Conservation (phyloP, 2,797 vertebrate species). For the Crenuchus spilurus region DNA sequence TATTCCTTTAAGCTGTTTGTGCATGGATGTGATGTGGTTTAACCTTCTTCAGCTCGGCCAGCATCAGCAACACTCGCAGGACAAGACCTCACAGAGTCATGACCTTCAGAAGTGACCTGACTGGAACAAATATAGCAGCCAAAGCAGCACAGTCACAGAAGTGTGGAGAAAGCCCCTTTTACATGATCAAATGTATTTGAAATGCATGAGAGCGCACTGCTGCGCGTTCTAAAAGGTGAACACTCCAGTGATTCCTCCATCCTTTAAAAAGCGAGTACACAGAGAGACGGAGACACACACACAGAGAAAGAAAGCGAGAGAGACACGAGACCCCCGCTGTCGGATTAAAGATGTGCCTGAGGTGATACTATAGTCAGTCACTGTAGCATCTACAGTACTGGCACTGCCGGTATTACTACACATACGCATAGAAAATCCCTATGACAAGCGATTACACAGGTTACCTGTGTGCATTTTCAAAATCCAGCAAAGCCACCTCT, state of each 20-base stretch:
- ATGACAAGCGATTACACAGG: neutral
- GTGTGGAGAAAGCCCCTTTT: neutral
- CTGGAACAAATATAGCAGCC: neutral
- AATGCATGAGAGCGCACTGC: slow-evolving; percentile 25
- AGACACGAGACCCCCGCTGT: slow-evolving; percentile 32
- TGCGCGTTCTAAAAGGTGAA: slow-evolving; percentile 32
- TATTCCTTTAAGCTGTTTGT: no score
- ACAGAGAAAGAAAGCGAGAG: neutral
- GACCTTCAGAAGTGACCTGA: slow-evolving; percentile 8
- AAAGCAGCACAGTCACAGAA: neutral
- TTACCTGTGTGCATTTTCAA: neutral
- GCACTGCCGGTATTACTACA: neutral
- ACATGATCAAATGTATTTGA: slow-evolving; percentile 16
- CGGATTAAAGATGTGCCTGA: slow-evolving; percentile 47
- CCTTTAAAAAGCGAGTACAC: slow-evolving; percentile 20
- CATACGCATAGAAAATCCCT: neutral
- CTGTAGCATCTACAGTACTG: slow-evolving; percentile 40
- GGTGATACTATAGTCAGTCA: slow-evolving; percentile 48
- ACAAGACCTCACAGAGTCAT: no score
- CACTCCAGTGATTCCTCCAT: slow-evolving; percentile 17
- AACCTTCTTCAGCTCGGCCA: neutral
- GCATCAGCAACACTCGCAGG: neutral
- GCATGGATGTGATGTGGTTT: neutral
- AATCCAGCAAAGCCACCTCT: neutral
- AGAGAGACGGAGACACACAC: slow-evolving; percentile 13